Conservation (phyloP, 2,797 vertebrate genomes). For the Propithecus deckenii region DNA sequence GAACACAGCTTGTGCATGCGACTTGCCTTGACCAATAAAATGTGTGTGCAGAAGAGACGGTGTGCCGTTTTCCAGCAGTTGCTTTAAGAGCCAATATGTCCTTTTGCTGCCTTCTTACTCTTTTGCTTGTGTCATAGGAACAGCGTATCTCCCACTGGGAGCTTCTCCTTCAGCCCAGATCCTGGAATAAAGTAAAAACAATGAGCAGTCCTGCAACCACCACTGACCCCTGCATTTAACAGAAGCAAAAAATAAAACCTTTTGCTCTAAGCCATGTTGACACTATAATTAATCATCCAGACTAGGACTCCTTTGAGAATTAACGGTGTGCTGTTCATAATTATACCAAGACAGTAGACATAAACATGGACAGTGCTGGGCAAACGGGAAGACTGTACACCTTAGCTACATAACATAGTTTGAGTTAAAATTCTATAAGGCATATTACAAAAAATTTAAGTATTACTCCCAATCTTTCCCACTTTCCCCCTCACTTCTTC, state of each 20-base stretch:
- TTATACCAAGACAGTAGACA: not conserved
- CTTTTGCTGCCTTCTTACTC: not conserved
- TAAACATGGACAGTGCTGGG: not conserved
- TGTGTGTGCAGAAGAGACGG: not conserved
- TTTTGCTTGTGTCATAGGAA: not conserved
- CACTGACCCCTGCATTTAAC: not conserved
- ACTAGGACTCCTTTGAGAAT: not conserved
- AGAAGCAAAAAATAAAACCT: not conserved
- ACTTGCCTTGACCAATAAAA: not conserved
- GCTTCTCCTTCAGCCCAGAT: not conserved
- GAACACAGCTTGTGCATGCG: not conserved
- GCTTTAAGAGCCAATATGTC: not conserved
- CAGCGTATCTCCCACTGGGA: not conserved
- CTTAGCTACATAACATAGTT: not conserved
- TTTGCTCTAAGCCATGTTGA: not conserved
- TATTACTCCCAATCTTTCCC: not conserved
- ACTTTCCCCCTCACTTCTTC: not conserved
- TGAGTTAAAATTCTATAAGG: not conserved
- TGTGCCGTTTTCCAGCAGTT: not conserved
- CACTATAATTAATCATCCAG: constrained; percentile 12
- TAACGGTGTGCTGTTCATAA: not conserved
- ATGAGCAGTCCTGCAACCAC: not conserved
- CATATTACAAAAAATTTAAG: not conserved
- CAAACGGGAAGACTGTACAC: not conserved
- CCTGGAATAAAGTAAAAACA: not conserved